Percentiles rank a stretch among this genome's conserved stretches.
Evolutionary conservation across 2,888 invertebrate genomes (phyloP).

Genomic region (Drosophila mulleri): DNA sequence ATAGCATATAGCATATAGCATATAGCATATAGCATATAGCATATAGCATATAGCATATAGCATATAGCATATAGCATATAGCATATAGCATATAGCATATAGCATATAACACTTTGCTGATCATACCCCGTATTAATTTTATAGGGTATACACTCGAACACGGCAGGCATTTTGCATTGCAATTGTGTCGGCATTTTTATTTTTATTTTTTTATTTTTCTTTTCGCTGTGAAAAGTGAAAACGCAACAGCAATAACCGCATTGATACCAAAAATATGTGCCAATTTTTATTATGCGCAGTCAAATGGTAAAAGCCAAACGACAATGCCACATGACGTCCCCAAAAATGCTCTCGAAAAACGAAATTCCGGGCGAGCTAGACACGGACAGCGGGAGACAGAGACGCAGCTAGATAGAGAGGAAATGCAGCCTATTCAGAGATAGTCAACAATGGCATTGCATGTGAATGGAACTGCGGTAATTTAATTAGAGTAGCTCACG

Average conservation of each 20-base stretch:
- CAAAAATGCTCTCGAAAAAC: slow-evolving; percentile 22
- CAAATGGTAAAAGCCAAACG: slow-evolving; percentile 74
- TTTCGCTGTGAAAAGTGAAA: slow-evolving; percentile 50
- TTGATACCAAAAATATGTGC: slow-evolving; percentile 72
- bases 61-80: background rate
- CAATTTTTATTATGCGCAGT: slow-evolving; percentile 76
- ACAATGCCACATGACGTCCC: slow-evolving; percentile 52
- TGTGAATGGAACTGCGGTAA: slow-evolving; percentile 11
- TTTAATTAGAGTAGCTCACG: slow-evolving; percentile 21
- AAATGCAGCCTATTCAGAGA: background rate
- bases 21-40: background rate
- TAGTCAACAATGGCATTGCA: slow-evolving; percentile 11
- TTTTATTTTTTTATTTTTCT: background rate
- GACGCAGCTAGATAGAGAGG: background rate
- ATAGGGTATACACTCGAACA: slow-evolving; percentile 24
- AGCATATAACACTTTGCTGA: background rate
- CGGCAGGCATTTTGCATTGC: slow-evolving; percentile 44
- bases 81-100: background rate
- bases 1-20: slow-evolving; percentile 1
- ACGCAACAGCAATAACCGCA: slow-evolving; percentile 60
- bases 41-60: background rate
- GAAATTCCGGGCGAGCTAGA: background rate
- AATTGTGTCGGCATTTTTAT: slow-evolving; percentile 10
- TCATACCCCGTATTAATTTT: background rate
- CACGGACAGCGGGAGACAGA: background rate